Base-by-base conservation (phyloP, 2,113 vertebrate genomes). In the Pollimyrus isidori region DNA sequence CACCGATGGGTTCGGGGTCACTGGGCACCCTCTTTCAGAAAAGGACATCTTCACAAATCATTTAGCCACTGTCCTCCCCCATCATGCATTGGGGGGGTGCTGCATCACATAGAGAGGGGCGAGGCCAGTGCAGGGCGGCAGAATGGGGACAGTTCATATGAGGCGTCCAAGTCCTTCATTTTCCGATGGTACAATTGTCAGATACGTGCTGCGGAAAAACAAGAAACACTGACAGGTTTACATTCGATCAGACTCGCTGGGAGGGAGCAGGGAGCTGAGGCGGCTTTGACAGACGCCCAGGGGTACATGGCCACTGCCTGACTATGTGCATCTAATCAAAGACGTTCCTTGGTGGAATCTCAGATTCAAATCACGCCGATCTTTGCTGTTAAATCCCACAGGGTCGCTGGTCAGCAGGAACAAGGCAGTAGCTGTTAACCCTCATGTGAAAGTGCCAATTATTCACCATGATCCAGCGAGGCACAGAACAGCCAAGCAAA, bases 1-100 rank as follows among this genome's bases (percentile, higher is more conserved):
- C 39, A 87, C 35, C 45, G 83, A 87, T 90, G 87, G 82, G 35
- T 62, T 35, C n/a, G 83, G 69, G 87, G 86, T 84, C 90, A 88
- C 87, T 39, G 56, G 39, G 10, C 35, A 65, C n/a, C 45, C 62
- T 45, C 50, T 50, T 48, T 69, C 58, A 48, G 50, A 5, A 35
- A 86, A 84, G 21, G 42, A 89, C 89, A 52, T 39, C 48, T 50
- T 52, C 89, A 86, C 45, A 69, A 76, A 80, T 87, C 10, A 87
- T 86, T 86, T 89, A 52, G 30, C 56, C 39, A 19, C 30, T 76
- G 85, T 17, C 3, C 48, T 19, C 35, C 42, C 9, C 69, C 13
- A 30, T 45, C 49, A 42, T 73, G 69, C 30, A 73, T 35, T 30
- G 1, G 10, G 30, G 69, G 9, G 26, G 13, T 53, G 4, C 52